A percentile compares a stretch with the other conserved stretches of the same genome.
These are phyloP conservation scores for Temnopleurus reevesii DNA, from an alignment of 53 echinoderm and acorn worm genomes.

Conservation along the genomic window DNA sequence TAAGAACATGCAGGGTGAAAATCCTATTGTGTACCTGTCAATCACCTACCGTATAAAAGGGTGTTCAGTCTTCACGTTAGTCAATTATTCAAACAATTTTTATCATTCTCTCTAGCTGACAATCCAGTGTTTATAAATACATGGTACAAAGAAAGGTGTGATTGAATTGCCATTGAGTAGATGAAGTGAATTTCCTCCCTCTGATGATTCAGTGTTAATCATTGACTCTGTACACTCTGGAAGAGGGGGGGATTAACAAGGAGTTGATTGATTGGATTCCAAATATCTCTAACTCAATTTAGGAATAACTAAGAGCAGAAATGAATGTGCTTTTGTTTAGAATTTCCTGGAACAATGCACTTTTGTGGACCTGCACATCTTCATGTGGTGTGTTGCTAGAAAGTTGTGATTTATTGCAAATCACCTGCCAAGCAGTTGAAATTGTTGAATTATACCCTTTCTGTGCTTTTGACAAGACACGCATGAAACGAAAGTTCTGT, in stretches of 20 bases:
- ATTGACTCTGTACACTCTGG: not conserved
- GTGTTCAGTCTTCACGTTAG: not conserved
- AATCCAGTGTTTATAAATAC: not conserved
- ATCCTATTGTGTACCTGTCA: not conserved
- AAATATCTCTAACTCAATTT: not conserved
- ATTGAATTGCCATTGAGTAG: conserved; percentile 14
- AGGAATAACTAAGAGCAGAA: not conserved
- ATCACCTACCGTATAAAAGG: not conserved
- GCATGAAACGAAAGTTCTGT: too few species aligned
- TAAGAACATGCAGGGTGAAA: too few species aligned
- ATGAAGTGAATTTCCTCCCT: conserved; percentile 44
- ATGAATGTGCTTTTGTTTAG: not conserved
- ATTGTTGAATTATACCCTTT: too few species aligned
- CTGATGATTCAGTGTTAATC: conserved; percentile 50
- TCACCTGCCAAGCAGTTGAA: too few species aligned
- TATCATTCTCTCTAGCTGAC: not conserved
- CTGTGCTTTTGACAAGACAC: too few species aligned
- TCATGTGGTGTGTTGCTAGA: too few species aligned
- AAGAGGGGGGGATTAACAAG: not conserved
- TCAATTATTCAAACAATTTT: not conserved
- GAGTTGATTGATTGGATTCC: conserved; percentile 24
- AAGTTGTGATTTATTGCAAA: too few species aligned
- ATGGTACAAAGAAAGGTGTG: not conserved
- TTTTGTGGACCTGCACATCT: too few species aligned
- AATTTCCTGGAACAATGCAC: not conserved